Conservation (phyloP, 2,888 invertebrate species). For the Torymus aiolomorphi region DNA sequence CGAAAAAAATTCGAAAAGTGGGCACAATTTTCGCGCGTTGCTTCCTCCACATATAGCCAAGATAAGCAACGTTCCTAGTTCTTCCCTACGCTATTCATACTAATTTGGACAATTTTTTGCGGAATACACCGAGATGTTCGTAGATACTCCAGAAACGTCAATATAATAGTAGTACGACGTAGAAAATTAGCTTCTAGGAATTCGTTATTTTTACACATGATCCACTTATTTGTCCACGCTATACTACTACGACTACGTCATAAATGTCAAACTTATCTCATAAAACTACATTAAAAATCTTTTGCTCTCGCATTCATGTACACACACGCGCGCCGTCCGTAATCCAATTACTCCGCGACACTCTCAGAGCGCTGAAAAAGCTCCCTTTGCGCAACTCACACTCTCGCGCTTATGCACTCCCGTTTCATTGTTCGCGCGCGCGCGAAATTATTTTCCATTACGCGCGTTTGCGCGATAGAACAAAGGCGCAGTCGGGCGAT, state of each 20-base stretch:
- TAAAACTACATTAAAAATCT: too few species aligned
- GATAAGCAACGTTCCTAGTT: not conserved
- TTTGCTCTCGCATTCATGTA: too few species aligned
- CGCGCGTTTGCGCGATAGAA: conserved; percentile 52
- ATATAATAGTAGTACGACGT: not conserved
- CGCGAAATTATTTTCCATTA: conserved; percentile 56
- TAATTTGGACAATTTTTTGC: not conserved
- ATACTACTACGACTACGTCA: too few species aligned
- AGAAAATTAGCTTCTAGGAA: too few species aligned
- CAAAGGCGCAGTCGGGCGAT: conserved; percentile 60
- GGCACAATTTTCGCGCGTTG: conserved; percentile 11
- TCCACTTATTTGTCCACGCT: too few species aligned
- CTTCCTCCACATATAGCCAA: too few species aligned
- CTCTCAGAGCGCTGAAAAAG: not conserved
- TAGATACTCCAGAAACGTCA: not conserved
- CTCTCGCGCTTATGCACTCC: not conserved
- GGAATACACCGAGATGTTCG: not conserved
- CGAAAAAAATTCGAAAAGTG: conserved; percentile 17
- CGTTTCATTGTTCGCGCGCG: conserved; percentile 1
- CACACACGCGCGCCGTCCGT: too few species aligned
- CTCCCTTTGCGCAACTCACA: not conserved
- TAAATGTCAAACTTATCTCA: too few species aligned
- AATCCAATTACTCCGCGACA: too few species aligned
- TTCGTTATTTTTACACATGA: too few species aligned
- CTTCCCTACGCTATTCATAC: not conserved